A percentile compares a stretch with the other conserved stretches of the same genome.
phyloP scores from a whole-genome alignment of 2,888 invertebrate genomes.

The Lordiphosa andalusiaca region DNA sequence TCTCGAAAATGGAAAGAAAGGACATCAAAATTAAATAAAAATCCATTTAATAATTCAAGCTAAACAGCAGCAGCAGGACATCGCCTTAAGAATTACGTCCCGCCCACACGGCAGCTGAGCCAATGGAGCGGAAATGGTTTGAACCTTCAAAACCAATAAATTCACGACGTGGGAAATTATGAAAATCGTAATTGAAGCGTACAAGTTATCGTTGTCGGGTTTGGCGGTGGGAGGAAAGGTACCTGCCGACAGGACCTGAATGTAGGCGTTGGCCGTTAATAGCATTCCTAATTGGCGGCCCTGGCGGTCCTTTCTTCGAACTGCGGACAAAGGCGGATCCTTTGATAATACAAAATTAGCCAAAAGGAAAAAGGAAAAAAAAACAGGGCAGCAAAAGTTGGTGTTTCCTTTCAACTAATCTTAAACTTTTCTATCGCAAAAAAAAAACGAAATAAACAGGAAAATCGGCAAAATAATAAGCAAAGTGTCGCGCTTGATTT shows the following conservation, averaged over 20 bases:
- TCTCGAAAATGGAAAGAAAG: not conserved
- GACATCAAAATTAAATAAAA: slow-evolving; percentile 59
- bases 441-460: slow-evolving; percentile 16
- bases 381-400: slow-evolving; percentile 2
- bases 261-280: slow-evolving; percentile 56
- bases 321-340: slow-evolving; percentile 28
- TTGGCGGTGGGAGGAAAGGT: slow-evolving; percentile 17
- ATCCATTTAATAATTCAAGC: slow-evolving; percentile 68
- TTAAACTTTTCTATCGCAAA: slow-evolving; percentile 22
- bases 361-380: slow-evolving; percentile 20
- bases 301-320: slow-evolving; percentile 39
- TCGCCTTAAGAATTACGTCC: slow-evolving; percentile 18
- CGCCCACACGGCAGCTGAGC: slow-evolving; percentile 42
- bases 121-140: slow-evolving; percentile 62
- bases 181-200: slow-evolving; percentile 66
- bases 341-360: slow-evolving; percentile 39
- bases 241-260: slow-evolving; percentile 24
- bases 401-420: slow-evolving; percentile 42
- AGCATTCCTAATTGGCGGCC: slow-evolving; percentile 53
- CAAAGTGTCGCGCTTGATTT: slow-evolving; percentile 71
- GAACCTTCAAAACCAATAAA: slow-evolving; percentile 59
- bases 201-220: slow-evolving; percentile 5
- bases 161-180: slow-evolving; percentile 67
- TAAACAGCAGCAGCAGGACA: slow-evolving; percentile 47
- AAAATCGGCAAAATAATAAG: slow-evolving; percentile 71